Base-by-base conservation (phyloP, 2,113 vertebrate species). In the Ciconia maguari region DNA sequence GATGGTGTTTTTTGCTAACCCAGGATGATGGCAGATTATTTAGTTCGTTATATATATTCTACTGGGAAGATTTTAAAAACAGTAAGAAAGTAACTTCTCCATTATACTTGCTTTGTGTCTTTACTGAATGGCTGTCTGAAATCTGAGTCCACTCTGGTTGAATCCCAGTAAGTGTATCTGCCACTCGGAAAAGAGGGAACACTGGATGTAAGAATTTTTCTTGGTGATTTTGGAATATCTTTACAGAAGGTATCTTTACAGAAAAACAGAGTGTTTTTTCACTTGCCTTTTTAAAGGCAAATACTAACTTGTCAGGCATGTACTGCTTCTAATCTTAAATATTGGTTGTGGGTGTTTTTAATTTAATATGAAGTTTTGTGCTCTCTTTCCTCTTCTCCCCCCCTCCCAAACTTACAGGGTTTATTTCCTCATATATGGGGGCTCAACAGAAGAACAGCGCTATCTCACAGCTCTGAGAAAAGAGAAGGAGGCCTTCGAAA, bases 381-480 rank as follows among this genome's bases (percentile, higher is more conserved):
- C 68, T 44, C 76, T 92, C 10, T 64, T 11, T 89, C 4, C 57
- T 46, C 55, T 34, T 10, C 18, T 29, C 21, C 17, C 26, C 8
- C 7, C 8, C 7, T n/a, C 78, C 76, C 90, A 85, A 55, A 69
- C 69, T 92, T 95, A 4, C 83, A 99, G 99, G 95, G 99, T 99
- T 92, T 99, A 99, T 97, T 99, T 99, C 95, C 99, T 99, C 13
- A 99, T 99, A 48, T 99, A 99, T 13, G 99, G 99, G 77, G 99
- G 99, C 69, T 99, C 99, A 0, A 99, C 99, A 0, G 99, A 99
- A 94, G 99, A 99, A 72, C 99, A 99, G 86, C 98, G 99, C 70
- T 99, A 99, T 83, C 99, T 99, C 92, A 99, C 99, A 10, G 93
- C 98, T 9, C 97, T 99, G 72, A 98, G 99, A 25, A 99, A 99